These are phyloP conservation scores for Battus philenor DNA, from an alignment of 1,140 invertebrate genomes.

Conservation along the genomic window DNA sequence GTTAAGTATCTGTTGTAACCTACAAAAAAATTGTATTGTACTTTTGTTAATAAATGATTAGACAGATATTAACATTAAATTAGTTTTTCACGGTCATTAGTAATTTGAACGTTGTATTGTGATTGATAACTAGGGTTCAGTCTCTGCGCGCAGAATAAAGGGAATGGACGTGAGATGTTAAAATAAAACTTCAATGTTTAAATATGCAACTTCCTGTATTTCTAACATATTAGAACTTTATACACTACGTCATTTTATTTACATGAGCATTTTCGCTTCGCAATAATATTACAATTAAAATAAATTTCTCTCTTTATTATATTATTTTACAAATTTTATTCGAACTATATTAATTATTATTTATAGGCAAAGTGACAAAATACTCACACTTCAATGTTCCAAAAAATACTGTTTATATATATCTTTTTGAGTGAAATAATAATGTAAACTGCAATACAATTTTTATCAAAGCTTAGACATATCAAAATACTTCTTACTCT, in stretches of 20 bases:
- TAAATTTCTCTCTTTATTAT: constrained; percentile 61
- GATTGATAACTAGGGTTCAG: no score
- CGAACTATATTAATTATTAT: constrained; percentile 37
- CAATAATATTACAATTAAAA: constrained; percentile 65
- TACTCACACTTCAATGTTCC: constrained; percentile 27
- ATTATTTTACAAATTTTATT: constrained; percentile 38
- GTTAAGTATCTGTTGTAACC: no score
- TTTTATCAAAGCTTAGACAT: neutral
- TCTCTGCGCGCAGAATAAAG: no score
- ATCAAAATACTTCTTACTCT: no score
- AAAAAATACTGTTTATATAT: constrained; percentile 38
- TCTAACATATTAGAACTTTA: constrained; percentile 65
- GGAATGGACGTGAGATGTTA: neutral
- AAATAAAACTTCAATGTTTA: constrained; percentile 34
- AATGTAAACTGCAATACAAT: neutral
- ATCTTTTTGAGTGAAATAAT: no score
- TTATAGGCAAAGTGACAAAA: constrained; percentile 61
- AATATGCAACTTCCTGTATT: constrained; percentile 61
- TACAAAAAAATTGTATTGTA: no score
- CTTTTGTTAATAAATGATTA: no score
- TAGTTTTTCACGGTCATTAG: no score
- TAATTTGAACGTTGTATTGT: no score
- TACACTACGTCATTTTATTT: constrained; percentile 60
- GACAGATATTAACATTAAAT: no score
- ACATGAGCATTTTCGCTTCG: constrained; percentile 66